Base-by-base conservation (phyloP, 2,113 vertebrate species). In the Willisornis vidua region DNA sequence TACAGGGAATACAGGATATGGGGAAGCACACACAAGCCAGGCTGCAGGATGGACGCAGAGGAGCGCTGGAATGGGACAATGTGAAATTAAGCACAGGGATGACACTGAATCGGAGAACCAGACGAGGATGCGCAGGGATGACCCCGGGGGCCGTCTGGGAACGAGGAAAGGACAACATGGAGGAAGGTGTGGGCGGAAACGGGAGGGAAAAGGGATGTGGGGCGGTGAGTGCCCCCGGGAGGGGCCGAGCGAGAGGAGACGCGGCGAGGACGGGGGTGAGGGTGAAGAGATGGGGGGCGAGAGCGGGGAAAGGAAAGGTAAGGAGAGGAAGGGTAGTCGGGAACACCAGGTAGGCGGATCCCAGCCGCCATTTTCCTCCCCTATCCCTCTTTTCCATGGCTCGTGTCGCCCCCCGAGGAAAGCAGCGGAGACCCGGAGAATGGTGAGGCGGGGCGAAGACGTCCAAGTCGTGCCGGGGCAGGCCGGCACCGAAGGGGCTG, bases 321-420 rank as follows among this genome's bases (percentile, higher is more conserved):
- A 41, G 37, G 57, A 11, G 18, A 55, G 19, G 28, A 39, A 46
- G 4, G 23, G 12, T 14, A 61, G 18, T 8, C 25, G 7, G 15
- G 39, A 90, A 66, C 59, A 62, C 37, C 55, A 61, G 65, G 68
- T 37, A 93, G 94, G 93, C 93, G 72, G 83, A 67, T 90, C 90
- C 86, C 84, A 74, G 91, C 52, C 94, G 95, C 96, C 95, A 97
- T 97, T 84, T 96, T 95, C 94, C 89, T 95, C 83, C 75, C 59
- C 83, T 61, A 55, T 63, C 71, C 35, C 85, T 66, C 59, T 72
- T 61, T 54, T 70, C 31, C n/a, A 51, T 3, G 7, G 66, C 20
- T 90, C 16, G 12, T n/a, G 23, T 63, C 51, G 43, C 66, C 90
- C 95, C 71, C 10, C 10, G 5, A n/a, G 33, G 5, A 39, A 46